Percentiles rank a stretch among this genome's conserved stretches.
Conservation (phyloP, 1,140 invertebrate species). For the Pogonomyrmex barbatus region DNA sequence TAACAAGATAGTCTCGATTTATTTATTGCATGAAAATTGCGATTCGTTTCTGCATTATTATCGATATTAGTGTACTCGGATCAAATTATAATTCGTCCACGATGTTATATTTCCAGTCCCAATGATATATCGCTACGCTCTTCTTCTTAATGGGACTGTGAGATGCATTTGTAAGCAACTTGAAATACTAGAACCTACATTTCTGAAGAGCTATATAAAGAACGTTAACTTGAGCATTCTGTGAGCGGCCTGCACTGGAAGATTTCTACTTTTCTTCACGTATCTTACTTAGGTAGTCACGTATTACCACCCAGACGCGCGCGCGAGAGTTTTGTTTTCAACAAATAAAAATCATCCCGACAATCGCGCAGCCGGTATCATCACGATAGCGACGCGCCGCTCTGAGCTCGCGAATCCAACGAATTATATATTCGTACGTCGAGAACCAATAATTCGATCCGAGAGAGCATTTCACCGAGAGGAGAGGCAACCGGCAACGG, state of each 20-base stretch:
- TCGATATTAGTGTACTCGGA: slow-evolving; percentile 16
- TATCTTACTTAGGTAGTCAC: background rate
- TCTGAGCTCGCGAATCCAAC: background rate
- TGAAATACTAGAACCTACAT: background rate
- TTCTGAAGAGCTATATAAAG: background rate
- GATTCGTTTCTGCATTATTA: slow-evolving; percentile 60
- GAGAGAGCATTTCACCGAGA: slow-evolving; percentile 56
- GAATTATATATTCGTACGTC: slow-evolving; percentile 64
- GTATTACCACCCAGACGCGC: background rate
- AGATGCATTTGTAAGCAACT: slow-evolving; percentile 1
- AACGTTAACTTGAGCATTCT: background rate
- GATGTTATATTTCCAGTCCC: slow-evolving; percentile 35
- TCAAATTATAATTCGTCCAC: slow-evolving; percentile 24
- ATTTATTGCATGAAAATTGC: slow-evolving; percentile 55
- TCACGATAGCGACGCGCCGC: slow-evolving; percentile 22
- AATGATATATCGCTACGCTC: slow-evolving; percentile 34
- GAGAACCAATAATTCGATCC: slow-evolving; percentile 71
- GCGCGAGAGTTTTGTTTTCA: background rate
- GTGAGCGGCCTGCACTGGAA: background rate
- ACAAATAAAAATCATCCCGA: slow-evolving; percentile 14
- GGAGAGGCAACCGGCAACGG: slow-evolving; percentile 58
- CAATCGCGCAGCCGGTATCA: background rate
- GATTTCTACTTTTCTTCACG: background rate
- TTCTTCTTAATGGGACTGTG: slow-evolving; percentile 17
- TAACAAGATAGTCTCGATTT: slow-evolving; percentile 61